phyloP scores from a whole-genome alignment of 2,888 invertebrate species.

The Anaspis maculata region DNA sequence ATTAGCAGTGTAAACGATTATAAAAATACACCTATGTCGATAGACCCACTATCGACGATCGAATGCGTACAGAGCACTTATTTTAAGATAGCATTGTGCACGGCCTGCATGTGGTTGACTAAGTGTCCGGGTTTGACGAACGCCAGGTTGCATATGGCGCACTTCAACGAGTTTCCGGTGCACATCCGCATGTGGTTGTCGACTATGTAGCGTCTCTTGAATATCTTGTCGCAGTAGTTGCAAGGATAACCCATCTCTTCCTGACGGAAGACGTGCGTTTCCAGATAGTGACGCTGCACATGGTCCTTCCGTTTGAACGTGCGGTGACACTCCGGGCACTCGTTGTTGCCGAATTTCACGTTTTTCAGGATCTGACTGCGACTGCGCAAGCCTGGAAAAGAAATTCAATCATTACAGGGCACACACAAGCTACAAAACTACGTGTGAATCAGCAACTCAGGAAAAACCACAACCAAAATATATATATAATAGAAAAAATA shows the following conservation, averaged over 20 bases:
- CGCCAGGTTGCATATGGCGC: constrained; percentile 8
- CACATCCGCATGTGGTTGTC: constrained; percentile 28
- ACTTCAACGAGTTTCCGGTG: constrained; percentile 6
- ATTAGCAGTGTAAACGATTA: no score
- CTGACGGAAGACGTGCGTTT: constrained; percentile 17
- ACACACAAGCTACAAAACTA: constrained; percentile 15
- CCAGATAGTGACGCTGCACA: constrained; percentile 20
- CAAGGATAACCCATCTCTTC: constrained; percentile 21
- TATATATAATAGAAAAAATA: no score
- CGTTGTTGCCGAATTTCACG: constrained; percentile 20
- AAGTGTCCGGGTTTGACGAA: constrained; percentile 6
- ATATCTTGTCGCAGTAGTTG: constrained; percentile 22
- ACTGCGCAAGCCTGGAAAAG: no score
- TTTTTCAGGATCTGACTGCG: constrained; percentile 16
- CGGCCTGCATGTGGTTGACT: constrained; percentile 11
- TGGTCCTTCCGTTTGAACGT: constrained; percentile 32
- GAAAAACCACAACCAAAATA: constrained; percentile 6
- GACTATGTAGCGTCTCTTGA: constrained; percentile 29
- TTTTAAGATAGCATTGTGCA: constrained; percentile 15
- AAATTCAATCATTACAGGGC: no score
- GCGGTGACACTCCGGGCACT: constrained; percentile 28
- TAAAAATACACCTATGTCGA: no score
- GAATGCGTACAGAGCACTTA: constrained; percentile 1
- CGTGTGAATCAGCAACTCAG: not conserved
- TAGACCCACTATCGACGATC: no score